Percentiles rank a stretch among this genome's conserved stretches.
Conservation (phyloP, 2,113 vertebrate genomes). For the Litocranius walleri region DNA sequence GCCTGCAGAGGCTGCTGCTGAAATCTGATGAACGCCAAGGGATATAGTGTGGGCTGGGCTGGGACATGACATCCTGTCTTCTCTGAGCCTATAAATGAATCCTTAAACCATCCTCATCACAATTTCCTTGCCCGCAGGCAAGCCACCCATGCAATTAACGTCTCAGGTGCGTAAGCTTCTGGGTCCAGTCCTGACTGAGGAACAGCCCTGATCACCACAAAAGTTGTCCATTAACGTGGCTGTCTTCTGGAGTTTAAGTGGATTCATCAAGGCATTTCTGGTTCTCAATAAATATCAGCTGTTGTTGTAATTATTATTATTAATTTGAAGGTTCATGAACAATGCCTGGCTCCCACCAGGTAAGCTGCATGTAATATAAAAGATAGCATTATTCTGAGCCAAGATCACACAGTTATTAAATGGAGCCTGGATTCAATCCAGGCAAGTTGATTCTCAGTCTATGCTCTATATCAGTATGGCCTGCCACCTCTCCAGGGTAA, state of each 20-base stretch:
- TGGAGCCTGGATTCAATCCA: neutral
- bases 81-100: neutral
- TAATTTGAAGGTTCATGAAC: neutral
- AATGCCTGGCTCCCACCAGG: neutral
- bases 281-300: neutral
- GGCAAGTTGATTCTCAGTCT: neutral
- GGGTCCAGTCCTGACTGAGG: neutral
- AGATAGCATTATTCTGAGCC: neutral
- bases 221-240: neutral
- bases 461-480: neutral
- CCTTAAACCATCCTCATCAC: neutral
- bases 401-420: neutral
- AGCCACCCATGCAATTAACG: neutral
- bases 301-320: neutral
- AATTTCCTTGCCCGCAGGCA: neutral
- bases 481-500: neutral
- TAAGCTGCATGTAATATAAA: neutral
- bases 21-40: neutral
- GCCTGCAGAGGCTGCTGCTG: neutral
- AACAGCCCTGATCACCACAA: too few relatives aligned
- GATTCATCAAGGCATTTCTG: neutral
- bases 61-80: neutral
- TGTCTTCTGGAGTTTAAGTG: neutral
- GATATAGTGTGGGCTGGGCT: neutral
- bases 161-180: neutral